Evolutionary conservation across 2,113 vertebrate genomes (phyloP), one percentile per base, ranked within the genome.

Genomic region (Bothrops jararaca): DNA sequence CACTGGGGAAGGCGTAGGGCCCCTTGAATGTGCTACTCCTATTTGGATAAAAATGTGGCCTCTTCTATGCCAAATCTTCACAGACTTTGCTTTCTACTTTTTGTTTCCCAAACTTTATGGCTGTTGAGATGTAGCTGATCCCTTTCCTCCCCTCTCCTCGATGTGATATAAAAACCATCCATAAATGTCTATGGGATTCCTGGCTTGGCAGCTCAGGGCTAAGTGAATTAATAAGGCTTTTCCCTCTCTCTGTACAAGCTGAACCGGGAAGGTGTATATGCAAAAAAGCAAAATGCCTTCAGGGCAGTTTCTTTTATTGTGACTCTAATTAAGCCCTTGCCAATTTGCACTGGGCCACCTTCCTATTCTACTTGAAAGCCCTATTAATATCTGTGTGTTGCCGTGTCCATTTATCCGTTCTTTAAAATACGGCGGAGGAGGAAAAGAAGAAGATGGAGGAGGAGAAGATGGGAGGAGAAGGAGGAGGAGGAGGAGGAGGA

Each of bases 271-370:
- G 92, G 96, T 97, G 95, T 96, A 92, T 94, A 96, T 85, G 94
- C 87, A 54, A 92, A 90, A 95, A 96, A 96, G 96, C 96, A 95
- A 91, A 94, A 94, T 94, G 97, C 96, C 98, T 97, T 88, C 94
- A 26, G 96, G 97, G 97, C 88, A 92, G 96, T 86, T 95, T 96
- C 34, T 58, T 97, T 96, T 95, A 93, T 93, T 89, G 86, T 74
- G 90, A 94, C 95, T 95, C 96, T 98, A 97, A 97, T 97, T 97
- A 98, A 97, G 95, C 97, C 97, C 97, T 97, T 96, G 97, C 97
- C 97, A 95, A 95, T 97, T 96, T 96, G 95, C 94, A 95, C 92
- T 45, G 13, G 86, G 29, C 93, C 42, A 94, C 94, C 92, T 95
- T 90, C 48, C 24, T 95, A 94, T 94, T 96, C 96, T 95, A 92